Evolutionary conservation across 2,888 invertebrate species (phyloP).

Genomic region (Altica lythri): DNA sequence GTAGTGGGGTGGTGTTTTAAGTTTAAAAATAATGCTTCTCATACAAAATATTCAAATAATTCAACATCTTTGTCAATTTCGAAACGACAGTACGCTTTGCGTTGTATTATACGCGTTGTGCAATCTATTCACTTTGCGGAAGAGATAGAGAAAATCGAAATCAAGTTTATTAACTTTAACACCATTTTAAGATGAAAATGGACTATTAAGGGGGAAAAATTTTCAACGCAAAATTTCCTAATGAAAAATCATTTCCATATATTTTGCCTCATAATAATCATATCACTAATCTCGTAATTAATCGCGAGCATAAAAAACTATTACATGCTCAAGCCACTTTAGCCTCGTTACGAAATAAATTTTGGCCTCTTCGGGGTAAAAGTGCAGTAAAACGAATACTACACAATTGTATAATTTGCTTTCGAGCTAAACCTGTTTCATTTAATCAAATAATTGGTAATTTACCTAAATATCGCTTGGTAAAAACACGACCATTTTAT

Average conservation of each 20-base stretch:
- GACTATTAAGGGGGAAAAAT: neutral
- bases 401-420: neutral
- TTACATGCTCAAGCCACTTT: neutral
- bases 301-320: neutral
- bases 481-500: neutral
- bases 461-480: neutral
- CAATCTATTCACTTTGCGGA: neutral
- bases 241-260: neutral
- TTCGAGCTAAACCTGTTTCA: neutral
- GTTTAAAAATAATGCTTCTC: conserved; percentile 3
- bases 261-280: neutral
- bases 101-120: neutral
- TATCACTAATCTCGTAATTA: neutral
- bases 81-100: neutral
- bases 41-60: neutral
- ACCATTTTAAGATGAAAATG: neutral
- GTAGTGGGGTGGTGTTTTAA: neutral
- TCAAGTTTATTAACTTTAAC: neutral
- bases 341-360: neutral
- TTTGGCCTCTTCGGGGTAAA: neutral
- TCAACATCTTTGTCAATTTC: neutral
- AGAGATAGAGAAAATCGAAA: neutral
- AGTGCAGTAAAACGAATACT: neutral
- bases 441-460: neutral
- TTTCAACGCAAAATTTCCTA: neutral